Conservation (phyloP, 1,140 invertebrate genomes). For the Neomicropteryx cornuta region DNA sequence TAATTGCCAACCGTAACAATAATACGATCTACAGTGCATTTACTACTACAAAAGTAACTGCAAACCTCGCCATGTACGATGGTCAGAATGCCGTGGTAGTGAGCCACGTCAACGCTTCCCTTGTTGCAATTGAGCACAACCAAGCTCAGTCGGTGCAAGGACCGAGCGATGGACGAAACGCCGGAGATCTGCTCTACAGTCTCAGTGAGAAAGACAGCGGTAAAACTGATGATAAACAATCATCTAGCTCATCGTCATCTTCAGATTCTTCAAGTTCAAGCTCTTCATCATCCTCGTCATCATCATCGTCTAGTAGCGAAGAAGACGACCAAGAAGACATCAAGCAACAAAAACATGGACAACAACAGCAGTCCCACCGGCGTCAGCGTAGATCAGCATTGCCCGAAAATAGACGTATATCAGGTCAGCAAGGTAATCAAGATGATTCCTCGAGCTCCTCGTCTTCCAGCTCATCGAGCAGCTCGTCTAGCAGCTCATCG, state of each 20-base stretch:
- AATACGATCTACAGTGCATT: constrained; percentile 51
- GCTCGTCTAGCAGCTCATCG: constrained; percentile 13
- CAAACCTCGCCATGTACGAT: constrained; percentile 38
- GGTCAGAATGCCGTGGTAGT: constrained; percentile 45
- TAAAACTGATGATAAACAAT: too few species aligned
- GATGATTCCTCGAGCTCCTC: constrained; percentile 1
- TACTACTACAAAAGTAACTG: constrained; percentile 42
- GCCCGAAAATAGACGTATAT: neutral
- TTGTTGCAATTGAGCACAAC: constrained; percentile 28
- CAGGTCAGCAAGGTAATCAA: neutral
- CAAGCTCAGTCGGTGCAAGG: constrained; percentile 22
- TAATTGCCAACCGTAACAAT: constrained; percentile 38
- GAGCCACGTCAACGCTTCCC: constrained; percentile 43
- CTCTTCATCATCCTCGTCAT: constrained; percentile 15
- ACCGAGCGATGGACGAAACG: constrained; percentile 24
- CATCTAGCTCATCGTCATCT: constrained; percentile 3
- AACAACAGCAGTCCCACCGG: neutral
- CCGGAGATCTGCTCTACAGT: constrained; percentile 45
- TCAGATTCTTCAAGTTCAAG: too few species aligned
- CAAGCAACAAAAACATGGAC: neutral
- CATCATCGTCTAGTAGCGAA: neutral
- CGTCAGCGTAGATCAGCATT: neutral
- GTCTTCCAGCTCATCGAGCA: constrained; percentile 12
- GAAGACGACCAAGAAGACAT: too few species aligned
- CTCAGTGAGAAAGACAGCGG: too few species aligned